phyloP scores from a whole-genome alignment of 2,113 vertebrate species.

The Mesocricetus auratus region DNA sequence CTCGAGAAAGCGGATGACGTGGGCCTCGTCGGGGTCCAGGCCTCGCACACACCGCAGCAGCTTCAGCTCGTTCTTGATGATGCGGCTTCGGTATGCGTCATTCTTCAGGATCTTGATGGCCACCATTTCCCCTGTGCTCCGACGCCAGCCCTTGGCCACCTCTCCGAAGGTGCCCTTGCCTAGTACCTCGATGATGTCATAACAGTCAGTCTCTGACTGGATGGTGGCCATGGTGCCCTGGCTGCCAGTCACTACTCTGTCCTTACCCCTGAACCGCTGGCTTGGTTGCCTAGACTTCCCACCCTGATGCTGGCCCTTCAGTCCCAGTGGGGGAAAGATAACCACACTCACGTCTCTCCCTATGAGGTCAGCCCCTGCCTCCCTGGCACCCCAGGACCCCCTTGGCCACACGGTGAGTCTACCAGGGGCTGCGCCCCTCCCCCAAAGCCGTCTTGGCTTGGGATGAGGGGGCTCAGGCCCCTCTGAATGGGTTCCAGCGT shows the following conservation, averaged over 20 bases:
- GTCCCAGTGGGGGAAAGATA: constrained; percentile 29
- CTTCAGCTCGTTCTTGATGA: constrained; percentile 87
- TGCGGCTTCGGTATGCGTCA: constrained; percentile 55
- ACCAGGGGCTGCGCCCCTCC: constrained; percentile 63
- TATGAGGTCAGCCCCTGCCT: neutral
- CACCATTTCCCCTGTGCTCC: constrained; percentile 87
- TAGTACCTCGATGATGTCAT: constrained; percentile 83
- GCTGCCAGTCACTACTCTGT: neutral
- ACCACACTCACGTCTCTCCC: constrained; percentile 10
- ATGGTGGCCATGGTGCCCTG: constrained; percentile 81
- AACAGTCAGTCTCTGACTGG: constrained; percentile 79
- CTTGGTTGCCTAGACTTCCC: neutral
- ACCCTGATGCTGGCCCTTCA: neutral
- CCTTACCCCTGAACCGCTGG: neutral
- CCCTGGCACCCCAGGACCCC: constrained; percentile 24
- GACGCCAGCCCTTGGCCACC: constrained; percentile 86
- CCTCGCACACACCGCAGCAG: constrained; percentile 81
- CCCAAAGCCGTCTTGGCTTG: constrained; percentile 75
- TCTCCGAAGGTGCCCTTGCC: constrained; percentile 90
- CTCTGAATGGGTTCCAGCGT: constrained; percentile 70
- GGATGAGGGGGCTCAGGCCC: constrained; percentile 71
- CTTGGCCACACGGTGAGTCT: constrained; percentile 44
- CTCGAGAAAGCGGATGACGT: constrained; percentile 86
- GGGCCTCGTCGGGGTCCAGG: constrained; percentile 80
- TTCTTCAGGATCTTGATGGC: constrained; percentile 88